Evolutionary conservation across 2,888 invertebrate genomes (phyloP).

Genomic region (Sinhomidia bicolor): DNA sequence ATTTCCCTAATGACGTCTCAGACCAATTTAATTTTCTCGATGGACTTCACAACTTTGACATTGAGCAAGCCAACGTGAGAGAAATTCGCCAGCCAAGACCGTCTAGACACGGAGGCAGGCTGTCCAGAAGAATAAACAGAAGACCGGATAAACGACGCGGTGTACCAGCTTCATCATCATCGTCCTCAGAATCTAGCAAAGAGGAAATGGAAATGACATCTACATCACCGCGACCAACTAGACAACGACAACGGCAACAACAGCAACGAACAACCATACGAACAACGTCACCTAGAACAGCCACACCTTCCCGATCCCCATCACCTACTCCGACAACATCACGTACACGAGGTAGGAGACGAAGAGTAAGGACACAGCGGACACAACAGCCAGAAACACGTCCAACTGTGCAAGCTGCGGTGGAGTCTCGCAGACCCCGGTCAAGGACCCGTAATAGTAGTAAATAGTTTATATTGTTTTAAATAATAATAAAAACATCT

Average conservation of each 20-base stretch:
- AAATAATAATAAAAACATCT: slow-evolving; percentile 1
- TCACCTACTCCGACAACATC: slow-evolving; percentile 21
- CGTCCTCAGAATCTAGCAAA: slow-evolving; percentile 18
- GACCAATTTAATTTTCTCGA: slow-evolving; percentile 56
- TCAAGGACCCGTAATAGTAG: slow-evolving; percentile 38
- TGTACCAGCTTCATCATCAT: background rate
- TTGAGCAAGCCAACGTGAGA: slow-evolving; percentile 65
- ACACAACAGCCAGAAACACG: slow-evolving; percentile 36
- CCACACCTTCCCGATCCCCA: background rate
- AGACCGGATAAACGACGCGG: slow-evolving; percentile 58
- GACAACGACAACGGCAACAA: slow-evolving; percentile 1
- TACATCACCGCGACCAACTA: slow-evolving; percentile 14
- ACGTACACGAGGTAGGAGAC: slow-evolving; percentile 44
- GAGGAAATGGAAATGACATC: slow-evolving; percentile 9
- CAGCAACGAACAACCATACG: background rate
- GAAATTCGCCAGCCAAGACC: slow-evolving; percentile 57
- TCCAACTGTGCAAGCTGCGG: slow-evolving; percentile 29
- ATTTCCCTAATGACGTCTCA: slow-evolving; percentile 25
- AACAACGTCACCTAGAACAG: background rate
- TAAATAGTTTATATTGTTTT: background rate
- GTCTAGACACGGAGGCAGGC: background rate
- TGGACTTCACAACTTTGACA: slow-evolving; percentile 56
- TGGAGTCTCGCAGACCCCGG: slow-evolving; percentile 48
- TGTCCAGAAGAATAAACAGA: slow-evolving; percentile 23
- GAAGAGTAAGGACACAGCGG: slow-evolving; percentile 48